These are phyloP conservation scores for Ptychoptera albimana DNA, from an alignment of 2,888 invertebrate genomes.

Conservation along the genomic window DNA sequence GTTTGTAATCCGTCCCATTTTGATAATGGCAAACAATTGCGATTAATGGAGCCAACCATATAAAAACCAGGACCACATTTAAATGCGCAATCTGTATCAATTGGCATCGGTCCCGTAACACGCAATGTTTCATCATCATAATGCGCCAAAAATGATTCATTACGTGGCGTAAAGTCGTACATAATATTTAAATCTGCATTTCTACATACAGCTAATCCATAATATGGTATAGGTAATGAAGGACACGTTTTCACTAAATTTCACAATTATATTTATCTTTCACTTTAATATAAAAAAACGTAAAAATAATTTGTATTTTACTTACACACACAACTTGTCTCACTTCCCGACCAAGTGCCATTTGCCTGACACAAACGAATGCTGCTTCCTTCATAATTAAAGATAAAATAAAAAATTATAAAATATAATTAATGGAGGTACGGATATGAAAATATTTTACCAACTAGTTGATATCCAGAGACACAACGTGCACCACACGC, in stretches of 20 bases:
- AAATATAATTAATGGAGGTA: too few relatives aligned
- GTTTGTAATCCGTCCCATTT: constrained; percentile 52
- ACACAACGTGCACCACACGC: constrained; percentile 52
- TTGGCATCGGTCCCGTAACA: constrained; percentile 27
- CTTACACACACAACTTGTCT: constrained; percentile 44
- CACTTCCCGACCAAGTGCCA: constrained; percentile 49
- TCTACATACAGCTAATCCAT: constrained; percentile 38
- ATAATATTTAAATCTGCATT: constrained; percentile 24
- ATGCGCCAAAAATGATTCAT: constrained; percentile 14
- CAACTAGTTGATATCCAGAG: constrained; percentile 39
- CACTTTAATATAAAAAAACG: constrained; percentile 1
- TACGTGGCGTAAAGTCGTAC: constrained; percentile 16
- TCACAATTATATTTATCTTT: constrained; percentile 11
- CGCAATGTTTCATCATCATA: constrained; percentile 14
- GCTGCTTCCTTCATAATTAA: constrained; percentile 23
- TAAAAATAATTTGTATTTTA: constrained; percentile 8
- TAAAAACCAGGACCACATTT: constrained; percentile 44
- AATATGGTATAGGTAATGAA: constrained; percentile 34
- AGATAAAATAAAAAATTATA: not conserved
- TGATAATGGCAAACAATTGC: constrained; percentile 48
- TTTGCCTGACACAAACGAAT: constrained; percentile 45
- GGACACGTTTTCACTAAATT: constrained; percentile 47
- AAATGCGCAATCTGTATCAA: constrained; percentile 48
- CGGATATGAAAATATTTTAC: too few relatives aligned
- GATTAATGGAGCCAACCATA: constrained; percentile 42